Percentiles rank a stretch among this genome's conserved stretches.
Conservation (phyloP, 2,888 invertebrate genomes). For the Stegana nigrithorax region DNA sequence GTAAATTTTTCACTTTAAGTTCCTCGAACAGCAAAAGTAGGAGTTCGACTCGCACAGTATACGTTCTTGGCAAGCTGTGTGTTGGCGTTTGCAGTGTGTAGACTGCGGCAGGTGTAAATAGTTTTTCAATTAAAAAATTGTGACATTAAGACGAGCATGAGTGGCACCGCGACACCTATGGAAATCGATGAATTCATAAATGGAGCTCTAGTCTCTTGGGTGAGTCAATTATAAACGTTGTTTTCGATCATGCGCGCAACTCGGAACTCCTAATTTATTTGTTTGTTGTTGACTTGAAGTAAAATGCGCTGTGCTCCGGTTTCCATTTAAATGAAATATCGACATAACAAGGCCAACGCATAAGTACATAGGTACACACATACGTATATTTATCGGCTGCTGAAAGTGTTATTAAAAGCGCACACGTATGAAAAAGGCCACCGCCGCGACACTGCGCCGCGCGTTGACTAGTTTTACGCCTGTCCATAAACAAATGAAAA, state of each 20-base stretch:
- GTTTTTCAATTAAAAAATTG: too few species aligned
- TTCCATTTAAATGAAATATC: too few species aligned
- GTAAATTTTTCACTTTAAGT: too few species aligned
- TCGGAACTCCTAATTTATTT: conserved; percentile 35
- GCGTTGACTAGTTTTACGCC: background rate
- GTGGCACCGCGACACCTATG: conserved; percentile 69
- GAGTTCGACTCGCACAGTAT: too few species aligned
- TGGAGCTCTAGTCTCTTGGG: conserved; percentile 88
- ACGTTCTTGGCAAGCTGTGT: too few species aligned
- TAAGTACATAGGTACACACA: too few species aligned
- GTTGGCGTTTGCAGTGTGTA: background rate
- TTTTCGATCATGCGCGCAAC: conserved; percentile 46
- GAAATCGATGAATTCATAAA: conserved; percentile 87
- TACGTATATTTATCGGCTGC: too few species aligned
- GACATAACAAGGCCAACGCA: background rate
- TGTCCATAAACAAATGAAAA: conserved; percentile 2
- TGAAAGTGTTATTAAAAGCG: too few species aligned
- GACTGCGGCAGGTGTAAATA: background rate
- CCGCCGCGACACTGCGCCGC: too few species aligned
- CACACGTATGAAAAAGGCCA: background rate
- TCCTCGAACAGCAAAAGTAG: too few species aligned
- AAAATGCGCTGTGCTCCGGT: too few species aligned
- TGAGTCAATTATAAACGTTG: conserved; percentile 70
- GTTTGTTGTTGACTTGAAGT: conserved; percentile 22
- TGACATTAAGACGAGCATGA: conserved; percentile 42